Evolutionary conservation across 2,888 invertebrate species (phyloP), one percentile per base, ranked within the genome.

Genomic region (Gymnocheta viridis): DNA sequence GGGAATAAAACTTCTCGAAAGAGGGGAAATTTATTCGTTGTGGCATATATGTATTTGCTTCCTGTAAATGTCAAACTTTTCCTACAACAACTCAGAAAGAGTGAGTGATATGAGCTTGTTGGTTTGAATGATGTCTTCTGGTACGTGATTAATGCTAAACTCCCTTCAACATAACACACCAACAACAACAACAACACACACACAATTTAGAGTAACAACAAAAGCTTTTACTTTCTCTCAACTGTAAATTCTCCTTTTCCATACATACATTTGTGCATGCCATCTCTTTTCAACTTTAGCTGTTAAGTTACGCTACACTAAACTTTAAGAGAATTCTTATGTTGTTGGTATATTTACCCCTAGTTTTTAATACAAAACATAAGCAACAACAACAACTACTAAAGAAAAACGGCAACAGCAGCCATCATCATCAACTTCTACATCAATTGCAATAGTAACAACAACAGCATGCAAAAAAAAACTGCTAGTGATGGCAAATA

Each of bases 21-120:
- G 2, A 84, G 83, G 83, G 62, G 83, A 84, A 82, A 66, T 72
- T n/a, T n/a, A n/a, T n/a, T n/a, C n/a, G n/a, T n/a, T n/a, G n/a
- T n/a, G n/a, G n/a, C n/a, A 4, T 12, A 19, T 4, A n/a, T 29
- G 0, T 32, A n/a, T 44, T 38, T 51, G 10, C 38, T 70, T 82
- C 41, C 74, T 78, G 78, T 82, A 79, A 79, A 51, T 70, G 51
- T 70, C 70, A 79, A 73, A 79, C 10, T 74, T 44, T 32, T 77
- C 66, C 77, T 58, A 58, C 54, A 73, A 66, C 66, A 80, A 79
- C 27, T 32, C 19, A 7, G 17, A 70, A 74, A 38, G 77, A 78
- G 73, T 84, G 73, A 81, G 54, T 77, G 84, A 78, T 81, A 35
- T 73, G 38, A 58, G 66, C 7, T n/a, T 10, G n/a, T 22, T 67